Evolutionary conservation across 2,797 vertebrate species (phyloP).

Genomic region (Huso huso): DNA sequence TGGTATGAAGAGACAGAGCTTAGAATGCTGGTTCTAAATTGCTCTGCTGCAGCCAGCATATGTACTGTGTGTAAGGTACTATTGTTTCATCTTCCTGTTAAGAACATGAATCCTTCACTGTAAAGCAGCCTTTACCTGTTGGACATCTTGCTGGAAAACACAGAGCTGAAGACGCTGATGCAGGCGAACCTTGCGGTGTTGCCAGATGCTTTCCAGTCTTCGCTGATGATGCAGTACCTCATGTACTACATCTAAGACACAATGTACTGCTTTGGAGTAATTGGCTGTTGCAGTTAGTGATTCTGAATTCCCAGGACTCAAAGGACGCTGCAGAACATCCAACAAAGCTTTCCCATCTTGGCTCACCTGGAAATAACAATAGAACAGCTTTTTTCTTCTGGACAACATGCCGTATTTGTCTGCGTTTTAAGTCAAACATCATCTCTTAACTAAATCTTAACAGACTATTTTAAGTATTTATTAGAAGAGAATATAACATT

Average conservation of each 20-base stretch:
- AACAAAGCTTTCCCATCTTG: conserved; percentile 89
- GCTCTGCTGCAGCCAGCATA: no score
- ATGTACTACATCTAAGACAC: conserved; percentile 86
- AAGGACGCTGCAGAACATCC: conserved; percentile 82
- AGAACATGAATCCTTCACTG: background rate
- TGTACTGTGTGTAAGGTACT: no score
- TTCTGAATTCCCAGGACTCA: conserved; percentile 71
- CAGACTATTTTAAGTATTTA: no score
- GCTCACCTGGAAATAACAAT: conserved; percentile 68
- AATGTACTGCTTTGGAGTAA: conserved; percentile 82
- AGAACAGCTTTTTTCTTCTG: background rate
- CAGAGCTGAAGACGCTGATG: conserved; percentile 96
- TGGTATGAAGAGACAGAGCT: no score
- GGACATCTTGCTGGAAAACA: conserved; percentile 96
- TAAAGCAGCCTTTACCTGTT: conserved; percentile 70
- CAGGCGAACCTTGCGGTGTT: conserved; percentile 90
- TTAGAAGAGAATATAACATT: no score
- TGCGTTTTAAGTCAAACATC: no score
- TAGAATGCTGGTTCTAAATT: no score
- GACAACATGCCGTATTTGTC: no score
- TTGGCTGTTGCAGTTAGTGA: conserved; percentile 76
- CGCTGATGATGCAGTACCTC: conserved; percentile 92
- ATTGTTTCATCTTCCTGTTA: no score
- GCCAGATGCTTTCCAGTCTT: conserved; percentile 92
- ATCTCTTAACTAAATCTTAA: no score